Base-by-base conservation (phyloP, 2,113 vertebrate species). In the Rissa tridactyla region DNA sequence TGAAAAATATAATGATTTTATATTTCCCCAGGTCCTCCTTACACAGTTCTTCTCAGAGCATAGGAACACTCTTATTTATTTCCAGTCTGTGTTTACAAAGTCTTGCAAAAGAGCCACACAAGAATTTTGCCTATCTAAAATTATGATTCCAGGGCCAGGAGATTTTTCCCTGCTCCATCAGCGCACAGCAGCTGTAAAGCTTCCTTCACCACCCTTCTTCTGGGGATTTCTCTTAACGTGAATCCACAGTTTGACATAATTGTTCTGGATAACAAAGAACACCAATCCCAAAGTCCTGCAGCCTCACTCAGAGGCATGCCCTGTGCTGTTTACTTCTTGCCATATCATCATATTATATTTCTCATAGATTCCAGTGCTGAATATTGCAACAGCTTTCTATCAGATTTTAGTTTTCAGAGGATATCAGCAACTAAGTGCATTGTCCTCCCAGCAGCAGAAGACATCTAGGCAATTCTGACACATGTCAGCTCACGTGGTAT, bases 1-100 rank as follows among this genome's bases (percentile, higher is more conserved):
- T 80, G 93, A 88, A 95, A 88, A 77, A 70, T 49, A 27, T 6
- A 76, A 73, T 70, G 6, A 62, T 86, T 96, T 96, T 87, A 58
- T 8, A 38, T 88, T 88, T 95, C 82, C 86, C 58, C 27, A 36
- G 75, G 82, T 92, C 36, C 64, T 92, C 49, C 25, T 96, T 73
- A 52, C 5, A 29, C 30, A 34, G 40, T 54, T 86, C 58, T 76
- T 82, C 49, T 82, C 71, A 92, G 71, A 80, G 17, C 34, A 54
- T 8, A 72, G 10, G 7, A 30, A 9, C 14, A 23, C 12, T 54
- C 4, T 40, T 62, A 80, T 46, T 95, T 96, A 92, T 92, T 92
- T 92, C 38, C 49, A 8, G 7, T 49, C 32, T 38, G 15, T 46
- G 54, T 94, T 95, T 86, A 86, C 55, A 34, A 86, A 73, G 49